phyloP scores from a whole-genome alignment of 2,888 invertebrate genomes.

The Ochlodes sylvanus region DNA sequence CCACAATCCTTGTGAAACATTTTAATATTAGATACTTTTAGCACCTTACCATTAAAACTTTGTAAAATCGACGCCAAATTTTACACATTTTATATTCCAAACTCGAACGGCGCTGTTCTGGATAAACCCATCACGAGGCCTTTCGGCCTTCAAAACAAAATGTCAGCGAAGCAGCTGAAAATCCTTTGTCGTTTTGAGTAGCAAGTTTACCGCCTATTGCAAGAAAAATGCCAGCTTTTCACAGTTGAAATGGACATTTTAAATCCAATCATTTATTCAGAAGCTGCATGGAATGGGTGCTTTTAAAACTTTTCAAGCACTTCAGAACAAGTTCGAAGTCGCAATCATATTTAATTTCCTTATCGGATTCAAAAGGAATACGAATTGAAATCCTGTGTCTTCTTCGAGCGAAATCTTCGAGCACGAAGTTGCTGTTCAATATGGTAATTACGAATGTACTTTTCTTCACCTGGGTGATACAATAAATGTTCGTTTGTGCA shows the following conservation, averaged over 20 bases:
- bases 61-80: neutral
- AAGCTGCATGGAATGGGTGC: constrained; percentile 36
- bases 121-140: constrained; percentile 24
- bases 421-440: neutral
- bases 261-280: constrained; percentile 48
- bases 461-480: neutral
- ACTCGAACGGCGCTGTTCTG: constrained; percentile 14
- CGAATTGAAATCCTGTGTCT: constrained; percentile 12
- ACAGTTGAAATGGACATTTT: constrained; percentile 45
- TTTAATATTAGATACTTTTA: neutral
- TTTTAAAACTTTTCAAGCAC: constrained; percentile 31
- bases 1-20: neutral
- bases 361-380: constrained; percentile 26
- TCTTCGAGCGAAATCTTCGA: neutral
- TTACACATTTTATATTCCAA: constrained; percentile 10
- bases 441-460: neutral
- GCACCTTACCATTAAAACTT: neutral
- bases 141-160: constrained; percentile 23
- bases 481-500: no score
- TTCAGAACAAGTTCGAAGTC: constrained; percentile 23
- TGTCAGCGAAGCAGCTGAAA: constrained; percentile 35
- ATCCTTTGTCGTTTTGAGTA: constrained; percentile 42
- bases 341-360: constrained; percentile 30
- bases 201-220: constrained; percentile 46
- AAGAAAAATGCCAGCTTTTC: constrained; percentile 47